phyloP scores from a whole-genome alignment of 2,797 vertebrate species.

The Hylomyscus alleni region DNA sequence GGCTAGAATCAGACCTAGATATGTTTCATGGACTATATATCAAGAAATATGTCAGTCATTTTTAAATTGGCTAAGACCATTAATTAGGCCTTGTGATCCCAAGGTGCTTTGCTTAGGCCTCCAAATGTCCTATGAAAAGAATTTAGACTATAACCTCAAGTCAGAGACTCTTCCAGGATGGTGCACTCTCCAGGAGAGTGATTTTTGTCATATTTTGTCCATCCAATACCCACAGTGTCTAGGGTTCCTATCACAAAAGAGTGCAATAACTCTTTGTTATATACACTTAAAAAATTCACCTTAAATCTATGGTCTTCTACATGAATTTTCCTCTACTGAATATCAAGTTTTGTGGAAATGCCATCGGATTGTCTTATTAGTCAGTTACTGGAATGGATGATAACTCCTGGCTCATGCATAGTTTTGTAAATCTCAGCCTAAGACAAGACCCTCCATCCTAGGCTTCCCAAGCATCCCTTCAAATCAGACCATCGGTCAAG shows the following conservation, averaged over 20 bases:
- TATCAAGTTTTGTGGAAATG: constrained; percentile 13
- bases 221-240: background rate
- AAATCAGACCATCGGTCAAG: background rate
- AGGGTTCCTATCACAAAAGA: background rate
- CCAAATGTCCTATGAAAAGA: background rate
- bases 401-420: background rate
- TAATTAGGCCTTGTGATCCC: background rate
- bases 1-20: background rate
- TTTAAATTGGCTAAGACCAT: background rate
- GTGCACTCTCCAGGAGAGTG: background rate
- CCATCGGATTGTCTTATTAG: background rate
- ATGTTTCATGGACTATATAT: background rate
- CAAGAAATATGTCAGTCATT: background rate
- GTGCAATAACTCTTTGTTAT: background rate
- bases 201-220: background rate
- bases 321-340: background rate
- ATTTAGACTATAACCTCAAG: background rate
- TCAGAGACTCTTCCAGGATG: background rate
- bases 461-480: background rate
- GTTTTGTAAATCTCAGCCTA: background rate
- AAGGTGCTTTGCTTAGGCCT: background rate
- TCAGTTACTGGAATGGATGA: background rate
- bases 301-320: background rate
- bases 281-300: background rate
- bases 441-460: background rate